Evolutionary conservation across 2,888 invertebrate genomes (phyloP).

Genomic region (Eupithecia pulchellata): DNA sequence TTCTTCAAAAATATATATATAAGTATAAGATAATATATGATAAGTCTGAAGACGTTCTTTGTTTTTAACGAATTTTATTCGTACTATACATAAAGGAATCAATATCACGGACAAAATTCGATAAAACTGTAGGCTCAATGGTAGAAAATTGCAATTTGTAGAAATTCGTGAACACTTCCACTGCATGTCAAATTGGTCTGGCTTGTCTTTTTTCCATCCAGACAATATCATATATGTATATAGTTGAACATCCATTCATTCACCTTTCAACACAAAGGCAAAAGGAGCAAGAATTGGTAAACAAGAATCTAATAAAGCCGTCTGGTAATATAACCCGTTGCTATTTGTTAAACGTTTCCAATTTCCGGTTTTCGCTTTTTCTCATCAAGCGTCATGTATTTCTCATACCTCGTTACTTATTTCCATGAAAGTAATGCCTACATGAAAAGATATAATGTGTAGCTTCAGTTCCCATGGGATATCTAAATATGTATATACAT

Average conservation of each 20-base stretch:
- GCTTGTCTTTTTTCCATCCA: neutral
- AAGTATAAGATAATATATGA: neutral
- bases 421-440: neutral
- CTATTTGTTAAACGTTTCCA: conserved; percentile 35
- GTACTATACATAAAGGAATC: too few species aligned
- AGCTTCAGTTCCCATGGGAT: too few species aligned
- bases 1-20: neutral
- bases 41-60: neutral
- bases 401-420: neutral
- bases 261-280: conserved; percentile 25
- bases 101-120: too few species aligned
- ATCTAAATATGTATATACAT: too few species aligned
- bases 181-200: neutral
- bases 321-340: conserved; percentile 24
- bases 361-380: conserved; percentile 31
- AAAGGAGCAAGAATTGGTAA: conserved; percentile 28
- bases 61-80: neutral
- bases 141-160: neutral
- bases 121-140: too few species aligned
- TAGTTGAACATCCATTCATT: conserved; percentile 12
- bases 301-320: conserved; percentile 34
- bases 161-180: neutral
- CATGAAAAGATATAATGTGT: too few species aligned
- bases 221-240: conserved; percentile 12
- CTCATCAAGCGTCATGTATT: neutral